Base-by-base conservation (phyloP, 2,797 vertebrate genomes). In the Paguma larvata region DNA sequence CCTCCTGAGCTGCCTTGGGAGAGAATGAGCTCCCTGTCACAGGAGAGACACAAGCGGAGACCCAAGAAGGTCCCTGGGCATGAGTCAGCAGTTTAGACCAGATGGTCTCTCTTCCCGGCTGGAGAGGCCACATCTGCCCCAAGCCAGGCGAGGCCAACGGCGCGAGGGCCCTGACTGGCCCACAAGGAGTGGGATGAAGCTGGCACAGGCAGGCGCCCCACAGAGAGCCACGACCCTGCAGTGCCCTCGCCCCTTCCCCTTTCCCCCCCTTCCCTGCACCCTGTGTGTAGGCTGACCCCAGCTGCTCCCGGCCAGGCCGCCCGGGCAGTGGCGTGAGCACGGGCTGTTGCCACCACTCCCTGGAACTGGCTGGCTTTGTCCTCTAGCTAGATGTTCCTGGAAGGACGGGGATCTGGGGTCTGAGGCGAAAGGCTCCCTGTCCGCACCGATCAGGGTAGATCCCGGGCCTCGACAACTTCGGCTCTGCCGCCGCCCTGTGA, bases 361-460 rank as follows among this genome's bases (percentile, higher is more conserved):
- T 41, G 32, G 91, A 94, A 97, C 13, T 56, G 38, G 44, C 63
- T 63, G 75, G n/a, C 68, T 92, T 53, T 83, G 38, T 85, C 70
- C 93, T 95, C 68, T 38, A 82, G 88, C 67, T 86, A 63, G 72
- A 78, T 13, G 19, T 89, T 89, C 96, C 80, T 96, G 85, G 92
- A 96, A 95, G 46, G 91, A 23, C 46, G 21, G 41, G 16, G 51
- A 32, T 21, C 32, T 19, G 44, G 32, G 70, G 25, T 48, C 92
- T 48, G 48, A 72, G 72, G 44, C 34, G 41, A 41, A 72, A 32
- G 63, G 8, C 78, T 84, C 9, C 77, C 30, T 1, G 6, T 41
- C 53, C 44, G 0, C 68, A 32, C 12, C 10, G 38, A n/a, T 2
- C 15, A 2, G n/a, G 44, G 48, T 21, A 87, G 80, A 65, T 83